phyloP scores from a whole-genome alignment of 1,140 invertebrate genomes.

The Lasioglossum albipes region DNA sequence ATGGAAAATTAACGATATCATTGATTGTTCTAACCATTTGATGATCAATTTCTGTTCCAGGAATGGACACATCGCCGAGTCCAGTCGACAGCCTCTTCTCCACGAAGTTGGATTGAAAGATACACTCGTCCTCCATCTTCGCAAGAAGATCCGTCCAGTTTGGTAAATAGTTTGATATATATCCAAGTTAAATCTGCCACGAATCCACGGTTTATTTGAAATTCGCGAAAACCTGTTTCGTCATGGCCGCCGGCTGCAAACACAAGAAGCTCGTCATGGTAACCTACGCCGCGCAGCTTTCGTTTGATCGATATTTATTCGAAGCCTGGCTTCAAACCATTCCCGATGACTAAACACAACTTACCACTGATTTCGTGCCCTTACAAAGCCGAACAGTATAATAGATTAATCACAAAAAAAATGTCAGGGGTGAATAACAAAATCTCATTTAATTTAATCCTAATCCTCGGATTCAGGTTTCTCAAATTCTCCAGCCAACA shows the following conservation, averaged over 20 bases:
- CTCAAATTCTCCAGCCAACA: too few species aligned
- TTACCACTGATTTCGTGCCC: too few species aligned
- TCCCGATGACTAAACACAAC: too few species aligned
- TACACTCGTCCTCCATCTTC: constrained; percentile 16
- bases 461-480: too few species aligned
- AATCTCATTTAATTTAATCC: too few species aligned
- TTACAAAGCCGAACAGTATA: too few species aligned
- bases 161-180: not conserved
- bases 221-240: not conserved
- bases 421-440: too few species aligned
- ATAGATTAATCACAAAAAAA: too few species aligned
- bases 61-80: not conserved
- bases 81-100: not conserved
- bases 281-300: not conserved
- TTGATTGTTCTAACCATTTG: constrained; percentile 15
- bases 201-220: constrained; percentile 1
- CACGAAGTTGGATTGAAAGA: not conserved
- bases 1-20: too few species aligned
- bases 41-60: constrained; percentile 12
- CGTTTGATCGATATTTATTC: constrained; percentile 32
- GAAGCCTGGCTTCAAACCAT: not conserved
- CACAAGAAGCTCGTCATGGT: constrained; percentile 8
- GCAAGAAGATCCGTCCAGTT: too few species aligned
- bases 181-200: too few species aligned
- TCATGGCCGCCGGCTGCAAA: not conserved